Percentiles rank a stretch among this genome's conserved stretches.
Conservation (phyloP, 2,113 vertebrate genomes). For the Cepphus grylle region DNA sequence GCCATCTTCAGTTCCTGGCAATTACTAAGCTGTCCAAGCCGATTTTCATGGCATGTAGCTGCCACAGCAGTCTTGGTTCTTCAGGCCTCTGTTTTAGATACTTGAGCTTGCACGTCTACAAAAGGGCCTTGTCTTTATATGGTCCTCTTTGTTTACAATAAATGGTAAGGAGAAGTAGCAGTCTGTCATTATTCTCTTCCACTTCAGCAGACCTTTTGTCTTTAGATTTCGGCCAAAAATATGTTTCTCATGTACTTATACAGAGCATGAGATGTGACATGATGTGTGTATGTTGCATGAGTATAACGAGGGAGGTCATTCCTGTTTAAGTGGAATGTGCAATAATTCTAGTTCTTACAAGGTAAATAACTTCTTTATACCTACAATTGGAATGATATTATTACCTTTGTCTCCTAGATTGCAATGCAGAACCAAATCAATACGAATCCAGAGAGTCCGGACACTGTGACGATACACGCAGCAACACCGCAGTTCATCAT, state of each 20-base stretch:
- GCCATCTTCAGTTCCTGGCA: background rate
- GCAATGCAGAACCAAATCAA: constrained; percentile 93
- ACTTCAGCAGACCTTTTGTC: background rate
- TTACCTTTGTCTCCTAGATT: constrained; percentile 71
- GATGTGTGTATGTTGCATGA: background rate
- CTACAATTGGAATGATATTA: background rate
- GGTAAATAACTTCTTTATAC: background rate
- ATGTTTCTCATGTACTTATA: background rate
- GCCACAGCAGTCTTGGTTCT: background rate
- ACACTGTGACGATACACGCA: constrained; percentile 86
- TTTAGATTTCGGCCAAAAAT: background rate
- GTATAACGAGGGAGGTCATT: background rate
- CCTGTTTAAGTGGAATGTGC: background rate
- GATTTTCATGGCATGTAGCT: background rate
- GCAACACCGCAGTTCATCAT: constrained; percentile 88
- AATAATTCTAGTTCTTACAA: background rate
- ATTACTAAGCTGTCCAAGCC: background rate
- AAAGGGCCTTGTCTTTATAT: background rate
- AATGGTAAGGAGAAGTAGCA: background rate
- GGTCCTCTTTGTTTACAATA: background rate
- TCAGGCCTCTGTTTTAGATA: background rate
- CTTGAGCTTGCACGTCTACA: background rate
- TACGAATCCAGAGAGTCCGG: constrained; percentile 85
- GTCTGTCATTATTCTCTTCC: background rate
- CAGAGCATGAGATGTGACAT: background rate